Evolutionary conservation across 2,888 invertebrate genomes (phyloP), one percentile per base, ranked within the genome.

Genomic region (Oscheius myriophilus): DNA sequence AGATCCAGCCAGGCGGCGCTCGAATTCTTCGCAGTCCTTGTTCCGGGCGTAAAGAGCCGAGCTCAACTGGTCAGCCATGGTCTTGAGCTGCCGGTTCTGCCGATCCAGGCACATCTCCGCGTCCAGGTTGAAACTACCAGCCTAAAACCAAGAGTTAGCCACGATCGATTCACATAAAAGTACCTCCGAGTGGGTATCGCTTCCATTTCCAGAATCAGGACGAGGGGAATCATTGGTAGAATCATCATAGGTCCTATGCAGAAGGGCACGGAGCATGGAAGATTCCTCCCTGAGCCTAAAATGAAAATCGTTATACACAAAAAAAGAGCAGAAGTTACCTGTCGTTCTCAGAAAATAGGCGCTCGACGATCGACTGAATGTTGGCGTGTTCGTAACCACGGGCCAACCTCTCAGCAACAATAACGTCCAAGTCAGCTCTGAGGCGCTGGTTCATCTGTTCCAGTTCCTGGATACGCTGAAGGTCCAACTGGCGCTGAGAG

Each of bases 191-290:
- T 77, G 77, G 18, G 71, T 72, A 16, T 73, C 78, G 18, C 78
- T 78, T 41, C 79, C 77, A 46, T 76, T 75, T 9, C 81, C 82
- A 1, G 80, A 80, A 54, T 80, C 81, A 1, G 80, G 79, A 23
- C 79, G 61, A 16, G 81, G 79, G n/a, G 80, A 79, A 14, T 76
- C 61, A 25, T 75, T 55, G 6, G 57, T 55, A 42, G 76, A 76
- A 26, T 82, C 81, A 49, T 78, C 79, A 26, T 73, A 74, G 53
- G 71, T 76, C 0, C 81, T 72, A 3, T 81, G 71, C 69, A 81
- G 33, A 1, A 61, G 70, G 6, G 82, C 75, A 43, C 81, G 72
- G 26, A 82, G 69, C 54, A 80, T 79, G 14, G 72, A 71, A 39
- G 76, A 71, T 64, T 82, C 82, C 41, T 81, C 81, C 0, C 78